Evolutionary conservation across 2,113 vertebrate genomes (phyloP), one percentile per base, ranked within the genome.

Genomic region (Rhinogobius similis): DNA sequence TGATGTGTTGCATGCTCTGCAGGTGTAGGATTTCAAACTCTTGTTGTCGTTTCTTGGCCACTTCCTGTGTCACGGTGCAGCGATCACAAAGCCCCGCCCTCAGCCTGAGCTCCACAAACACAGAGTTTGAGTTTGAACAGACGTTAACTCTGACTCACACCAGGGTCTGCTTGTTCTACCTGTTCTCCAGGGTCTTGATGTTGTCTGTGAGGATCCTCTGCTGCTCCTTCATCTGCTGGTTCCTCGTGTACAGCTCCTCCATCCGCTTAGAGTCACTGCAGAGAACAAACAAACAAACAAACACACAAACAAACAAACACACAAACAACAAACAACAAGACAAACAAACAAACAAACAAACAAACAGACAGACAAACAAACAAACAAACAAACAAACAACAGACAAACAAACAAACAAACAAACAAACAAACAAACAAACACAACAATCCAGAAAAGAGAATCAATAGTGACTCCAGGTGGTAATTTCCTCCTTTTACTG

Each of bases 21-120:
- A 98, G 92, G 53, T 96, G 95, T 0, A 92, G 92, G 1, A 70
- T 92, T 77, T 98, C 96, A 0, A 93, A 96, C 23, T 98, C 95
- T 29, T 95, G 95, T 77, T 97, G 96, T 74, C 92, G 94, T 79
- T 94, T 96, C 72, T 94, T 95, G 1, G 96, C 95, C 56, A 98
- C 90, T 61, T 98, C 96, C 88, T 99, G 96, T 7, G 97, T 98
- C 32, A 99, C 98, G 38, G 94, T 94, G 69, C 98, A 99, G 68
- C 97, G 92, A 88, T 99, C 98, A 1, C 98, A 99, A 39, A 99
- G 93, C 3, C 98, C 97, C 0, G 98, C 98, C 76, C 98, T 86
- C 78, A 99, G 86, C 88, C 97, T 99, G 74, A 2, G 9, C 32
- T n/a, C n/a, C n/a, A n/a, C n/a, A n/a, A n/a, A n/a, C n/a, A n/a